Conservation (phyloP, 2,888 invertebrate genomes). For the Adineta ricciae region DNA sequence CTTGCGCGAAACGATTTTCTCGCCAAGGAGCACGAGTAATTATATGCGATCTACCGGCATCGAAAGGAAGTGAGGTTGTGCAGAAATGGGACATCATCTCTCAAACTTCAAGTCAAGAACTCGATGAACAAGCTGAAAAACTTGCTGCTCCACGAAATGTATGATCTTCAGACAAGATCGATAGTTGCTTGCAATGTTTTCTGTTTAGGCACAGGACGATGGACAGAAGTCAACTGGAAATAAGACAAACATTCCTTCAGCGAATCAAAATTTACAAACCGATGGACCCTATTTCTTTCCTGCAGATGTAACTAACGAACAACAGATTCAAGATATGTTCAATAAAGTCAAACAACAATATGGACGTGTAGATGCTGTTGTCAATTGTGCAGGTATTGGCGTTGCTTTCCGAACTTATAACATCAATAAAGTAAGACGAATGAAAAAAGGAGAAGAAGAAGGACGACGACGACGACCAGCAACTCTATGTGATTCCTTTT, state of each 20-base stretch:
- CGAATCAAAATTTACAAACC: background rate
- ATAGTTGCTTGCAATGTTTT: background rate
- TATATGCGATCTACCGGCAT: conserved; percentile 73
- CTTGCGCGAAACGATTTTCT: conserved; percentile 73
- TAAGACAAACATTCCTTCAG: background rate
- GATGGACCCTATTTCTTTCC: conserved; percentile 25
- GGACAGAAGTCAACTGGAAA: background rate
- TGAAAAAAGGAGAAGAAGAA: no score
- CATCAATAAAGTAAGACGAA: conserved; percentile 60
- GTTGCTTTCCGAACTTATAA: conserved; percentile 77
- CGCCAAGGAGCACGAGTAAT: conserved; percentile 76
- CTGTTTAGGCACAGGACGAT: background rate
- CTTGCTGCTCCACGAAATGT: background rate
- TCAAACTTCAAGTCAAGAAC: background rate
- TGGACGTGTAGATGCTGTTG: conserved; percentile 69
- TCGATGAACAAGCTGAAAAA: background rate
- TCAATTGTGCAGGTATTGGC: conserved; percentile 90
- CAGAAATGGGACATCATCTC: background rate
- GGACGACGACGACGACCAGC: no score
- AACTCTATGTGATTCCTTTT: background rate
- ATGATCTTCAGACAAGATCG: background rate
- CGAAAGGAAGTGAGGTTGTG: conserved; percentile 58
- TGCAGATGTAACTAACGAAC: conserved; percentile 64
- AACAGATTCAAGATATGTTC: conserved; percentile 67
- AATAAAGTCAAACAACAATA: conserved; percentile 66